Conservation (phyloP, 2,113 vertebrate species). For the Centrocercus urophasianus region DNA sequence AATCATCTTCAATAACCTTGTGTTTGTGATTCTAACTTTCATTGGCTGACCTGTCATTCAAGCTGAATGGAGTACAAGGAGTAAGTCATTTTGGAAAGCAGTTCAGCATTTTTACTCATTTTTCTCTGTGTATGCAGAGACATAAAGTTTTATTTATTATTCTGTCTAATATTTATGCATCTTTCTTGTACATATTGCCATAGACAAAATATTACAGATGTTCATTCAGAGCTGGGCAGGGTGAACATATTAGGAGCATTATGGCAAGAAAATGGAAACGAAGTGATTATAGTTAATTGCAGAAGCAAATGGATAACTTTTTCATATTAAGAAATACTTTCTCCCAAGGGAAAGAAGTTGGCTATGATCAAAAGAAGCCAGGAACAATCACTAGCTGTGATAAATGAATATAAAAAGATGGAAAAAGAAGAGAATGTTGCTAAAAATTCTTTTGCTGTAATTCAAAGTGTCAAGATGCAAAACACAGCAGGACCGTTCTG, state of each 20-base stretch:
- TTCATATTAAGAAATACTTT: neutral
- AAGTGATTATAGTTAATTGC: neutral
- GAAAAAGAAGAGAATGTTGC: neutral
- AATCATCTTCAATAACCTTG: neutral
- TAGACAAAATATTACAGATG: neutral
- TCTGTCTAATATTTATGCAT: neutral
- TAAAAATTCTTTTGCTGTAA: neutral
- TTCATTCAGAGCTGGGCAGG: neutral
- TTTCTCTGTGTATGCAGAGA: neutral
- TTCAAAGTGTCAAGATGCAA: neutral
- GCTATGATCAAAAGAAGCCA: neutral
- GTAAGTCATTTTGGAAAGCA: neutral
- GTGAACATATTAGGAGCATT: neutral
- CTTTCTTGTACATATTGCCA: neutral
- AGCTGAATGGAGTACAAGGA: neutral
- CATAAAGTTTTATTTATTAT: neutral
- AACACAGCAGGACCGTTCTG: neutral
- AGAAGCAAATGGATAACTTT: neutral
- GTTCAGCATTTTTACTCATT: neutral
- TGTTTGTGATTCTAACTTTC: neutral
- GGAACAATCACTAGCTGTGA: neutral
- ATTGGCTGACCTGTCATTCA: neutral
- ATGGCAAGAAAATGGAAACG: neutral
- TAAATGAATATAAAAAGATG: neutral
- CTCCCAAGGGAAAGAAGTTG: neutral